Percentiles rank a stretch among this genome's conserved stretches.
phyloP scores from a whole-genome alignment of 1,140 invertebrate genomes.

The Cydia strobilella region DNA sequence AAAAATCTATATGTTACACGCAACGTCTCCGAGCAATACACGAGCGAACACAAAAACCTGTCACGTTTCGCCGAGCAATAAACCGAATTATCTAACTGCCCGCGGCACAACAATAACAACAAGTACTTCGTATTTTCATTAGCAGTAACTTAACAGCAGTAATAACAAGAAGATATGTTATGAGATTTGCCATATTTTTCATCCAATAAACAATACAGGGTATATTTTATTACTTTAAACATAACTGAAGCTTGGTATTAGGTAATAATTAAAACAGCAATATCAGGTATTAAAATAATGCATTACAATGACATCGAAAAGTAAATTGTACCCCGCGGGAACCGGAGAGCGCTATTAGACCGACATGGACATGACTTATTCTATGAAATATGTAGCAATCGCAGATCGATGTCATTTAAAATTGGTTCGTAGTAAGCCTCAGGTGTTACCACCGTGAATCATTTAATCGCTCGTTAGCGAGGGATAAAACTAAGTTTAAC shows the following conservation, averaged over 20 bases:
- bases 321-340: slow-evolving; percentile 1
- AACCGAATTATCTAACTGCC: slow-evolving; percentile 44
- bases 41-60: slow-evolving; percentile 1
- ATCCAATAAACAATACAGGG: background rate
- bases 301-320: slow-evolving; percentile 1
- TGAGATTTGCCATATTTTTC: background rate
- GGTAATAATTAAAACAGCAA: background rate
- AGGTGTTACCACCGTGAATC: slow-evolving; percentile 14
- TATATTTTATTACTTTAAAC: background rate
- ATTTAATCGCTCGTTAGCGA: slow-evolving; percentile 8
- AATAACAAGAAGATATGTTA: slow-evolving; percentile 33
- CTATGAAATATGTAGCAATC: slow-evolving; percentile 45
- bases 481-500: slow-evolving; percentile 10
- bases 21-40: background rate
- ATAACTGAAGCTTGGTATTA: background rate
- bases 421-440: slow-evolving; percentile 39
- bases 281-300: background rate
- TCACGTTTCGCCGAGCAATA: slow-evolving; percentile 34
- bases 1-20: slow-evolving; percentile 30
- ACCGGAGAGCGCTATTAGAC: background rate
- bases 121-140: slow-evolving; percentile 64
- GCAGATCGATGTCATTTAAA: slow-evolving; percentile 50
- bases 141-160: slow-evolving; percentile 60
- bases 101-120: slow-evolving; percentile 50
- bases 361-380: slow-evolving; percentile 15